Base-by-base conservation (phyloP, 2,797 vertebrate species). In the Aeoliscus strigatus region DNA sequence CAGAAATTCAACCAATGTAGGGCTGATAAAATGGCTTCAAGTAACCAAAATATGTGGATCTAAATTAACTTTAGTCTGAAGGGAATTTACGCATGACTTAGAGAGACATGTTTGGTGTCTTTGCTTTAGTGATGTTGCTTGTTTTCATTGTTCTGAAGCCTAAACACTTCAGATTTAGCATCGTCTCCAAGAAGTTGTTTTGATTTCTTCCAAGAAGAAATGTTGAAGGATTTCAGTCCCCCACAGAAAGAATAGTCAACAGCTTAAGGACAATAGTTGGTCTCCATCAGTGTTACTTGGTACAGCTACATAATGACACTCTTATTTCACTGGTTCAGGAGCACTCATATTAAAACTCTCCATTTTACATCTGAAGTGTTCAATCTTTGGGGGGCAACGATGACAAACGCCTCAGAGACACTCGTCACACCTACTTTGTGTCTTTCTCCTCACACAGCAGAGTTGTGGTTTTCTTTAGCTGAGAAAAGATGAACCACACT, bases 351-450 rank as follows among this genome's bases (percentile, higher is more conserved):
- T 65, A 53, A 63, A 58, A 39, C 30, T 35, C 46, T 49, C 14
- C 40, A 21, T 29, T 63, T 74, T 27, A 40, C 47, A 64, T 56
- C 45, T 40, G 48, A 30, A 25, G 37, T 33, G 49, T 51, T 53
- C 17, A 34, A 51, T 49, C 67, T 73, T 42, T 21, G 31, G 41
- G 52, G 30, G 47, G 59, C 51, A 56, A 14, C 55, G 50, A 31
- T 76, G 61, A 80, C 43, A 33, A 51, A 80, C 70, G 61, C 48
- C 70, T 54, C 26, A 2, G 60, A 68, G 71, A 72, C 57, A 38
- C 66, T 66, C n/a, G n/a, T 52, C 55, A 62, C 64, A 71, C 41
- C 47, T 59, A 58, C 45, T 47, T 49, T 66, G 39, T 49, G 39
- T 51, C 33, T 60, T 60, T 61, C 51, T 57, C 40, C 37, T 26